phyloP scores from a whole-genome alignment of 2,888 invertebrate species.

The Zaprionus bogoriensis region DNA sequence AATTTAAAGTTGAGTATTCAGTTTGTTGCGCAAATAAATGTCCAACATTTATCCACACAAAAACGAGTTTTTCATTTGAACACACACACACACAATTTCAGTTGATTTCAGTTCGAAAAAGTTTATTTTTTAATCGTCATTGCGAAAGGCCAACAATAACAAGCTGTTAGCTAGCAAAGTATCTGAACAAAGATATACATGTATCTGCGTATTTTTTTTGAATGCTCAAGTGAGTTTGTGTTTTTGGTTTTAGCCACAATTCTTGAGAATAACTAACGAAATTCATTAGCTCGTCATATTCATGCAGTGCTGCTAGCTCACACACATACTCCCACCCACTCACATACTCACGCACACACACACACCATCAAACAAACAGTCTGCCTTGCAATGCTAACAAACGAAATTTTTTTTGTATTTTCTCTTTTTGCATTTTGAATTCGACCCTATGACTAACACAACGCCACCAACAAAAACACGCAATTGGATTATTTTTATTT shows the following conservation, averaged over 20 bases:
- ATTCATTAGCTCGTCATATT: slow-evolving; percentile 2
- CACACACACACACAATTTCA: too few species aligned
- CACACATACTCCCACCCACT: slow-evolving; percentile 5
- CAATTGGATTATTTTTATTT: slow-evolving; percentile 35
- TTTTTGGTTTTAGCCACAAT: neutral
- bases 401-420: slow-evolving; percentile 50
- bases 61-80: slow-evolving; percentile 27
- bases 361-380: slow-evolving; percentile 11
- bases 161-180: slow-evolving; percentile 20
- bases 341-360: slow-evolving; percentile 7
- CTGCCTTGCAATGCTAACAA: slow-evolving; percentile 49
- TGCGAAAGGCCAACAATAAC: neutral
- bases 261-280: neutral
- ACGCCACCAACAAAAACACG: slow-evolving; percentile 23
- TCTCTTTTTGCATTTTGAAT: slow-evolving; percentile 36
- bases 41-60: slow-evolving; percentile 38
- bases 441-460: slow-evolving; percentile 41
- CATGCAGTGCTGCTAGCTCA: slow-evolving; percentile 11
- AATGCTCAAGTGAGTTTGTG: neutral
- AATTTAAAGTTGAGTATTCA: slow-evolving; percentile 44
- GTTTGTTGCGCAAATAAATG: slow-evolving; percentile 53
- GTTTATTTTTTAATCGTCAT: neutral
- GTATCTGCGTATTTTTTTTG: too few species aligned
- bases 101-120: slow-evolving; percentile 20
- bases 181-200: too few species aligned